These are phyloP conservation scores for Choristoneura rosaceana DNA, from an alignment of 2,888 invertebrate genomes.

Conservation along the genomic window DNA sequence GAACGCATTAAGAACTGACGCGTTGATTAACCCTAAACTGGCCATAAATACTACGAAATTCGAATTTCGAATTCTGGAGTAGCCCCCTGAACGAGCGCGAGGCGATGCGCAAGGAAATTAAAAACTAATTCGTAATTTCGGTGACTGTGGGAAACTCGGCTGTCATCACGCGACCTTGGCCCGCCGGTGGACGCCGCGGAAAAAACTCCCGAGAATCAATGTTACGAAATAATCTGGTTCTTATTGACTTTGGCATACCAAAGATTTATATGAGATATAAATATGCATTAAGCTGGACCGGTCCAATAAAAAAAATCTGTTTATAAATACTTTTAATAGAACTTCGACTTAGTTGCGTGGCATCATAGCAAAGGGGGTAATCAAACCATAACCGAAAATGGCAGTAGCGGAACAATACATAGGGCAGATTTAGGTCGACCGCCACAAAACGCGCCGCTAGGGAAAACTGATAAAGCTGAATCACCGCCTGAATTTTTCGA, in stretches of 20 bases:
- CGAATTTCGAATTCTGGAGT: no score
- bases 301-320: background rate
- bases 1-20: background rate
- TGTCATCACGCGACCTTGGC: conserved; percentile 36
- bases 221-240: conserved; percentile 38
- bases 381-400: conserved; percentile 27
- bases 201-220: conserved; percentile 30
- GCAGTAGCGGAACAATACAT: conserved; percentile 20
- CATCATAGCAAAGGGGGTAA: conserved; percentile 8
- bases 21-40: background rate
- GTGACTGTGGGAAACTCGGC: conserved; percentile 14
- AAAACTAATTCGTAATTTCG: conserved; percentile 33
- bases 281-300: conserved; percentile 27
- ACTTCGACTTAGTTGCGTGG: conserved; percentile 7
- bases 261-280: conserved; percentile 15
- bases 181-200: conserved; percentile 12
- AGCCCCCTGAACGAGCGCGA: background rate
- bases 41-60: no score
- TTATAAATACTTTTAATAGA: background rate
- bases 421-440: conserved; percentile 16
- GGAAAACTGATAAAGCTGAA: conserved; percentile 12
- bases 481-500: conserved; percentile 5
- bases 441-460: conserved; percentile 3
- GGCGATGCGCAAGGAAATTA: conserved; percentile 24
- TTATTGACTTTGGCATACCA: conserved; percentile 22